A percentile compares a stretch with the other conserved stretches of the same genome.
Evolutionary conservation across 2,888 invertebrate species (phyloP).

Genomic region (Pollenia griseotomentosa): DNA sequence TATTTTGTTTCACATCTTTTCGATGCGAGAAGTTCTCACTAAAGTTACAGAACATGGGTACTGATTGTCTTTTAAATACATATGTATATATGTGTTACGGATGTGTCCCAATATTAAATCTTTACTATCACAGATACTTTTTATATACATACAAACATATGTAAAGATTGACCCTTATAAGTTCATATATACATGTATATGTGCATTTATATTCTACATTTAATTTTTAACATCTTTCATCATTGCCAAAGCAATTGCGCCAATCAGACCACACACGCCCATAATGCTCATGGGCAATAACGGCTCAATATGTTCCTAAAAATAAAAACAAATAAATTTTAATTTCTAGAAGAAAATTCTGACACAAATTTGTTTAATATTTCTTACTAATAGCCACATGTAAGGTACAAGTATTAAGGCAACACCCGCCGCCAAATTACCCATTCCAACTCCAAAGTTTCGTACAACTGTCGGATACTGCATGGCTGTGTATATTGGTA

Average conservation of each 20-base stretch:
- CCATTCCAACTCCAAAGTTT: slow-evolving; percentile 89
- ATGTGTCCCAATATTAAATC: background rate
- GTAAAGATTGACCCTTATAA: background rate
- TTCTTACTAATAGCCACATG: slow-evolving; percentile 90
- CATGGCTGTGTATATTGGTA: slow-evolving; percentile 90
- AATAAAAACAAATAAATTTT: slow-evolving; percentile 10
- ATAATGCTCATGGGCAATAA: slow-evolving; percentile 85
- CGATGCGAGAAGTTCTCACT: no score
- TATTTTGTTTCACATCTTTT: no score
- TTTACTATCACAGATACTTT: slow-evolving; percentile 51
- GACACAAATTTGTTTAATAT: background rate
- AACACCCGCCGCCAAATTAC: slow-evolving; percentile 91
- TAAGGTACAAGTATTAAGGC: slow-evolving; percentile 91
- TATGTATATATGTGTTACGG: no score
- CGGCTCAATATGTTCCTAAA: slow-evolving; percentile 84
- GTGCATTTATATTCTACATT: background rate
- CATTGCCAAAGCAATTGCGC: slow-evolving; percentile 85
- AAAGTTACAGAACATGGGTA: no score
- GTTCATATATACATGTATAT: slow-evolving; percentile 1
- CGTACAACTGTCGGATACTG: slow-evolving; percentile 89
- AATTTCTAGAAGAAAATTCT: background rate
- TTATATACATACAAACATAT: background rate
- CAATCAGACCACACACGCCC: slow-evolving; percentile 85
- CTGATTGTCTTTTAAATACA: no score
- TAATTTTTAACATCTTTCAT: slow-evolving; percentile 83